phyloP scores from a whole-genome alignment of 2,888 invertebrate species.

The Ferdinandea cuprea region DNA sequence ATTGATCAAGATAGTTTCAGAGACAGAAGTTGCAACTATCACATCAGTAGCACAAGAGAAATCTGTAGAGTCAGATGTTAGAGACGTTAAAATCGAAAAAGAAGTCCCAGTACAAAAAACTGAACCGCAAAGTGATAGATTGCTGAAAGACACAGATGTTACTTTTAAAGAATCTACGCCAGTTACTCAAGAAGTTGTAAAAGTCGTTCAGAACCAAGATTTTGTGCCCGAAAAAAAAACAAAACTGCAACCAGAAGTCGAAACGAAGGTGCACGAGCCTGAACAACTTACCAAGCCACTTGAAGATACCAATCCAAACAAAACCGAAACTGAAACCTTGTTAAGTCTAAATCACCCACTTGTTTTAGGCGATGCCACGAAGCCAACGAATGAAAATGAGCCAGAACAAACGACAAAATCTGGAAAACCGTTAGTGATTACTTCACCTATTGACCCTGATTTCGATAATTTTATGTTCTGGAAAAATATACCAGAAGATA shows the following conservation, averaged over 20 bases:
- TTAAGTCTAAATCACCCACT: neutral
- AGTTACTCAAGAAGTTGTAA: neutral
- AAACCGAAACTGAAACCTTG: neutral
- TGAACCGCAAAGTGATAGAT: neutral
- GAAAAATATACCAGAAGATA: slow-evolving; percentile 56
- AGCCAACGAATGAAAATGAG: neutral
- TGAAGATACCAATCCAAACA: neutral
- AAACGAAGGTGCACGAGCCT: neutral
- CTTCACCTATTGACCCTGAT: slow-evolving; percentile 54
- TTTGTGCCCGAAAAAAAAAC: too few species aligned
- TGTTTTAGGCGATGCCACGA: neutral
- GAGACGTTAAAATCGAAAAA: neutral
- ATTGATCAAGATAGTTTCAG: too few species aligned
- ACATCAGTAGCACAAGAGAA: too few species aligned
- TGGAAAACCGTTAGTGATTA: neutral
- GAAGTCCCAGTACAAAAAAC: neutral
- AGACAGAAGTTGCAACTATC: too few species aligned
- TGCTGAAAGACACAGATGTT: neutral
- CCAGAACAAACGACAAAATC: neutral
- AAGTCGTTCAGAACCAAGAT: slow-evolving; percentile 17
- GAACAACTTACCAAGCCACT: neutral
- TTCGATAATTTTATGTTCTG: slow-evolving; percentile 55
- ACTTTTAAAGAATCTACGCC: neutral
- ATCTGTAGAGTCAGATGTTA: neutral
- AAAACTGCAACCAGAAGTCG: neutral